phyloP scores from a whole-genome alignment of 2,113 vertebrate genomes.

The Myrmecophaga tridactyla region DNA sequence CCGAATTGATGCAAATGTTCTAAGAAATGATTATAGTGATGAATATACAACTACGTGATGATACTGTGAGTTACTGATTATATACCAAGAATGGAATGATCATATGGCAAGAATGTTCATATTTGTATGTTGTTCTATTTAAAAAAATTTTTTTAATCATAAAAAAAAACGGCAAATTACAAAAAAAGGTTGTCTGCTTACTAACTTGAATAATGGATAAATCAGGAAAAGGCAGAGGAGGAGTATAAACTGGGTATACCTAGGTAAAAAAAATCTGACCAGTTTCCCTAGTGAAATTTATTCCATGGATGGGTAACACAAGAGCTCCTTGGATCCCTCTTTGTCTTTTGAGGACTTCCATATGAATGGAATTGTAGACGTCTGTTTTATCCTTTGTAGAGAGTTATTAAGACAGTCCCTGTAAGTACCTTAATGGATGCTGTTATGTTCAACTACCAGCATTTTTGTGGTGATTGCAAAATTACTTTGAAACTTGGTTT shows the following conservation, averaged over 20 bases:
- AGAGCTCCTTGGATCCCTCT: too few relatives aligned
- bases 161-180: too few relatives aligned
- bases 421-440: background rate
- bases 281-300: background rate
- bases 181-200: too few relatives aligned
- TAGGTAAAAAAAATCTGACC: background rate
- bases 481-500: background rate
- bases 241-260: fast-evolving
- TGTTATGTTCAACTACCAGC: background rate
- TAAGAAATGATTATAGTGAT: too few relatives aligned
- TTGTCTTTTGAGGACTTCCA: background rate
- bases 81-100: too few relatives aligned
- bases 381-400: too few relatives aligned
- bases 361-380: fast-evolving
- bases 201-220: background rate
- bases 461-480: background rate
- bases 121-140: too few relatives aligned
- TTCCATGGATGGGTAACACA: background rate
- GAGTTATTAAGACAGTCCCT: fast-evolving
- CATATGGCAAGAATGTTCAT: too few relatives aligned
- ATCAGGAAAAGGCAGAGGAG: background rate
- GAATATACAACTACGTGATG: too few relatives aligned
- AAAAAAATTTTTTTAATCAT: too few relatives aligned
- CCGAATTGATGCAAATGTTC: too few relatives aligned
- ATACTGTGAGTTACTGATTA: too few relatives aligned